Evolutionary conservation across 2,113 vertebrate genomes (phyloP).

Genomic region (Xerus inauris): DNA sequence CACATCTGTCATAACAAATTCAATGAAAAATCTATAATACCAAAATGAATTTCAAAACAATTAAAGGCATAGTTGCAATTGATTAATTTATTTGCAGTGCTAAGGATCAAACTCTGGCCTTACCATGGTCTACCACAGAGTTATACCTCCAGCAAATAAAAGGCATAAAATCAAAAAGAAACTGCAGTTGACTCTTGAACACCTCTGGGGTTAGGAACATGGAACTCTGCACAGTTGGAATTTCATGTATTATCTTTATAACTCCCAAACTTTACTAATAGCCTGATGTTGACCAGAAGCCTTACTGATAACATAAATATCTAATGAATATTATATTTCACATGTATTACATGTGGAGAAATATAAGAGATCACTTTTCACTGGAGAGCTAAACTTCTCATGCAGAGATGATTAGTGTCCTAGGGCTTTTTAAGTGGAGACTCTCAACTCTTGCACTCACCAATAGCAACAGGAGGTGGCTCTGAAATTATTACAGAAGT

Average conservation of each 20-base stretch:
- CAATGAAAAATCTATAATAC: not conserved
- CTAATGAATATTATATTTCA: not conserved
- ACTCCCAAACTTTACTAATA: not conserved
- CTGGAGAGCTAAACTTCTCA: no score
- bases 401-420: not conserved
- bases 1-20: not conserved
- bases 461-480: not conserved
- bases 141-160: not conserved
- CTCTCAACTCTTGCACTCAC: not conserved
- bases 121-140: not conserved
- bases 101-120: not conserved
- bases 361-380: not conserved
- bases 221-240: not conserved
- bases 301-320: not conserved
- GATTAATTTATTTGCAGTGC: not conserved
- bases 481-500: not conserved
- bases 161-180: not conserved
- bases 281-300: not conserved
- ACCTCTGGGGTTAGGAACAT: not conserved
- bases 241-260: not conserved
- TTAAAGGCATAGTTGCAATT: not conserved
- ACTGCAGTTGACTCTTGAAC: not conserved
- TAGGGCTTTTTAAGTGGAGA: not conserved
- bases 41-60: constrained; percentile 33
- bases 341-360: not conserved